Conservation (phyloP, 2,888 invertebrate genomes). For the Muscina levida region DNA sequence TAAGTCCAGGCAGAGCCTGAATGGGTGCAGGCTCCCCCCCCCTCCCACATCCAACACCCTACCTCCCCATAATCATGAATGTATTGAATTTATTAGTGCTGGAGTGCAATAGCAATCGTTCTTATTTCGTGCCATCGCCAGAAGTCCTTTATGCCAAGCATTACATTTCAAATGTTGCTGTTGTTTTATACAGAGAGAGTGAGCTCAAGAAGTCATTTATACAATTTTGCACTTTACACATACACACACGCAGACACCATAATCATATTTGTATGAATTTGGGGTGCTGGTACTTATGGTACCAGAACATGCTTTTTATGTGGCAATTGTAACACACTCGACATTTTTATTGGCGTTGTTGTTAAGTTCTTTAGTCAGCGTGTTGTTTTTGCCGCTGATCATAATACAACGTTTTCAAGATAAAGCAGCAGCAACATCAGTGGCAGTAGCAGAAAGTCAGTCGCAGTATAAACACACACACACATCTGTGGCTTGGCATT, state of each 20-base stretch:
- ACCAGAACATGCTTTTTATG: constrained; percentile 5
- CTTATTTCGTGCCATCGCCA: background rate
- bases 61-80: no score
- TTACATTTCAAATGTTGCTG: background rate
- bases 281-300: no score
- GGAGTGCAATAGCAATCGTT: background rate
- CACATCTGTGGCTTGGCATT: background rate
- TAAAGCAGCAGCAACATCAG: no score
- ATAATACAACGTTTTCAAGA: background rate
- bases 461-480: no score
- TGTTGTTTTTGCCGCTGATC: background rate
- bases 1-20: no score
- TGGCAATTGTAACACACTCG: background rate
- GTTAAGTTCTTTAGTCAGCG: background rate
- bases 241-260: background rate
- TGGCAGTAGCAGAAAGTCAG: no score
- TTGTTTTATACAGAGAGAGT: no score
- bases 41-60: no score
- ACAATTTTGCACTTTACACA: constrained; percentile 1
- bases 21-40: no score
- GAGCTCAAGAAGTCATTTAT: constrained; percentile 16
- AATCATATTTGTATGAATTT: no score
- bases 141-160: background rate
- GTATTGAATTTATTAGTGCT: background rate
- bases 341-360: constrained; percentile 28